phyloP scores from a whole-genome alignment of 2,888 invertebrate genomes.

The Timandra comae region DNA sequence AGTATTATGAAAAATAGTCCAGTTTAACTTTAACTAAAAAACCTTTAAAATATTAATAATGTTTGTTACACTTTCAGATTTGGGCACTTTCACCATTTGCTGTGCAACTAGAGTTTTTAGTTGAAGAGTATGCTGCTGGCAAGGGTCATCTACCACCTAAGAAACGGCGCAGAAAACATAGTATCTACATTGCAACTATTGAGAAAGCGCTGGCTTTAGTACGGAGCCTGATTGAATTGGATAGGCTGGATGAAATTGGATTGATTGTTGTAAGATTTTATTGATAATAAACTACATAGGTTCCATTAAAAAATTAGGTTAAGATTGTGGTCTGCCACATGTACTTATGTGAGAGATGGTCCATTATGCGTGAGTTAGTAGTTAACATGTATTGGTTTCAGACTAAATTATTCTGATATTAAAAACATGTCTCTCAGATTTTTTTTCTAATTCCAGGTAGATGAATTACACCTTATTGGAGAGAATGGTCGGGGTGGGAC shows the following conservation, averaged over 20 bases:
- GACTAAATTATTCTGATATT: too few relatives aligned
- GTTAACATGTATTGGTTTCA: too few relatives aligned
- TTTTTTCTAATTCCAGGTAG: constrained; percentile 75
- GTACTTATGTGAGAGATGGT: too few relatives aligned
- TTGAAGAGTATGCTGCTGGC: constrained; percentile 97
- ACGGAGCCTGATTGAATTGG: constrained; percentile 88
- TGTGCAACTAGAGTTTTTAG: constrained; percentile 88
- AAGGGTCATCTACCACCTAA: constrained; percentile 93
- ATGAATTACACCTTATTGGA: constrained; percentile 95
- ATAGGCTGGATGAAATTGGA: constrained; percentile 86
- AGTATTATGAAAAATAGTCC: too few relatives aligned
- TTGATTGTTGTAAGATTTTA: constrained; percentile 76
- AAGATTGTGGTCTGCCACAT: too few relatives aligned
- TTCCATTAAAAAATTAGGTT: too few relatives aligned
- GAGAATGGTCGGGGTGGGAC: constrained; percentile 90
- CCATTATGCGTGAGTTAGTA: too few relatives aligned
- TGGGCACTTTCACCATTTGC: constrained; percentile 91
- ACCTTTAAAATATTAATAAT: too few relatives aligned
- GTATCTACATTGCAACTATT: constrained; percentile 94
- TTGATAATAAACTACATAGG: not conserved
- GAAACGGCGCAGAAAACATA: constrained; percentile 83
- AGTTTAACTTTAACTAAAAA: too few relatives aligned
- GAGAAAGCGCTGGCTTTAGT: constrained; percentile 94
- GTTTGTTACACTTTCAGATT: constrained; percentile 83
- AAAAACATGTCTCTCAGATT: not conserved